Evolutionary conservation across 2,888 invertebrate species (phyloP).

Genomic region (Parasteatoda lunata): DNA sequence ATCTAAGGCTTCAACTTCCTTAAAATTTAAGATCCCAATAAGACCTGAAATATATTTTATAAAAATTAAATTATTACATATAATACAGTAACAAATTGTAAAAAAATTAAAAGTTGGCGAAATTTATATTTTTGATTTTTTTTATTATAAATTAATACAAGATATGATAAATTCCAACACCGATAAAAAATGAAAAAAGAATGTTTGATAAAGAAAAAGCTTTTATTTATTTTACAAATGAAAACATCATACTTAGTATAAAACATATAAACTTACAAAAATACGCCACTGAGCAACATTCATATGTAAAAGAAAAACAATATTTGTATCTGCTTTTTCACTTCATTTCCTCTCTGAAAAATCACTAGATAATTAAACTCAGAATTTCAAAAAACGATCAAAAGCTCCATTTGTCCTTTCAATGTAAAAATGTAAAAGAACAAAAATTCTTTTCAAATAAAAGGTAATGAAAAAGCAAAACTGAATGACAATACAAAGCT

Average conservation of each 20-base stretch:
- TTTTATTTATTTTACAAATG: background rate
- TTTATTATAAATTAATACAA: no score
- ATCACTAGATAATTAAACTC: conserved; percentile 37
- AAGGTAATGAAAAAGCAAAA: background rate
- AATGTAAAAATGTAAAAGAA: conserved; percentile 2
- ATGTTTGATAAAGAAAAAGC: no score
- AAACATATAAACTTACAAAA: background rate
- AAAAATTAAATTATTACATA: no score
- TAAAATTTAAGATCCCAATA: no score
- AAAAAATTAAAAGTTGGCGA: no score
- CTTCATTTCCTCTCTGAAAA: conserved; percentile 35
- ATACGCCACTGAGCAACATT: conserved; percentile 17
- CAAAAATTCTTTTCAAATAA: background rate
- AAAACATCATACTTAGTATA: background rate
- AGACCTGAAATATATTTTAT: no score
- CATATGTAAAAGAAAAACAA: background rate
- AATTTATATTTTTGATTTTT: background rate
- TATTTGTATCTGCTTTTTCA: conserved; percentile 39
- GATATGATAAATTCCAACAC: no score
- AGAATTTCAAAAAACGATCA: conserved; percentile 51
- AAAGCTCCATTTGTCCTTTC: conserved; percentile 17
- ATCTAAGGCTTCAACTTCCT: no score
- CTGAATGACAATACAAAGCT: background rate
- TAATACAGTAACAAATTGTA: no score
- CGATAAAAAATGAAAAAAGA: no score